Evolutionary conservation across 2,113 vertebrate genomes (phyloP).

Genomic region (Sturnus vulgaris): DNA sequence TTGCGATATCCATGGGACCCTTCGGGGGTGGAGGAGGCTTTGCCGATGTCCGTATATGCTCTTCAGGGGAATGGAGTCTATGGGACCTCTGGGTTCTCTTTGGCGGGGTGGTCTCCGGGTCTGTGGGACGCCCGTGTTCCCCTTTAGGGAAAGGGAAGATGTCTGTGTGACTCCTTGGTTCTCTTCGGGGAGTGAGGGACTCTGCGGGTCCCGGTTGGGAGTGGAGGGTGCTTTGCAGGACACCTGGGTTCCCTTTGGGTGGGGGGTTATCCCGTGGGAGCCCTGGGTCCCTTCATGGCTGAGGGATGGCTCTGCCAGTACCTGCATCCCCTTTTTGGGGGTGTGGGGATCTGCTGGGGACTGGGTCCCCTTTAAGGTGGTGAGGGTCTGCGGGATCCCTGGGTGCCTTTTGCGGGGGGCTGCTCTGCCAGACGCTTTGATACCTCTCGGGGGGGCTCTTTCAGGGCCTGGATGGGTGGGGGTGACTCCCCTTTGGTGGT

Average conservation of each 20-base stretch:
- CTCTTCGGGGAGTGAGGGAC: no score
- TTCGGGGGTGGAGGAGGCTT: not conserved
- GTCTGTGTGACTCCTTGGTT: not conserved
- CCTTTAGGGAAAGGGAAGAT: no score
- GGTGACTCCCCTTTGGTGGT: not conserved
- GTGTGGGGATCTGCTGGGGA: not conserved
- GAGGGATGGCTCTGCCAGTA: no score
- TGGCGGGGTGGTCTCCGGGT: no score
- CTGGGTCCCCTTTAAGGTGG: not conserved
- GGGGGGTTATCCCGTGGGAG: not conserved
- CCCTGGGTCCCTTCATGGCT: not conserved
- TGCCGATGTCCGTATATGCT: not conserved
- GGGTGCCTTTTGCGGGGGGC: no score
- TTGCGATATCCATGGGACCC: not conserved
- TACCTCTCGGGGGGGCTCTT: not conserved
- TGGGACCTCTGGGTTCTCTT: not conserved
- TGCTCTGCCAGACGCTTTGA: not conserved
- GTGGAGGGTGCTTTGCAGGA: not conserved
- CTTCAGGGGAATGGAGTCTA: not conserved
- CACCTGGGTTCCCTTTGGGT: no score
- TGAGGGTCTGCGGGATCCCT: no score
- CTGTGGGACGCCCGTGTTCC: not conserved
- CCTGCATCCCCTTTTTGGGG: not conserved
- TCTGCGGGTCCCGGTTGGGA: not conserved
- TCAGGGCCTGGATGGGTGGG: not conserved